Evolutionary conservation across 2,888 invertebrate species (phyloP).

Genomic region (Hartigia nigra): DNA sequence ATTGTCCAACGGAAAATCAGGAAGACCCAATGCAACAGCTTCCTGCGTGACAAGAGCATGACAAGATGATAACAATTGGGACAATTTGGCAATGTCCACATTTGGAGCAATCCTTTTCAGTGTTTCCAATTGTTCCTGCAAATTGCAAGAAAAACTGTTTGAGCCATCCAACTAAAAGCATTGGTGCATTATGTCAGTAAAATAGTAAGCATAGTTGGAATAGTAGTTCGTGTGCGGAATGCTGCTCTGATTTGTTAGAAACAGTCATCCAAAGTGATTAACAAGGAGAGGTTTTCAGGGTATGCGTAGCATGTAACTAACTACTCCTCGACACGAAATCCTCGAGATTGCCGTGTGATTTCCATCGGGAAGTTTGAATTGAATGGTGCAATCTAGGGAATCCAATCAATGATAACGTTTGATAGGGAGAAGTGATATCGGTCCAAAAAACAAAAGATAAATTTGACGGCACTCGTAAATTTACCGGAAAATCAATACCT

Average conservation of each 20-base stretch:
- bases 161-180: not conserved
- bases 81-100: conserved; percentile 67
- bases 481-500: not conserved
- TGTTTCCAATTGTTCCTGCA: conserved; percentile 71
- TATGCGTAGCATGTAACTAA: conserved; percentile 37
- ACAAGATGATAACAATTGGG: conserved; percentile 73
- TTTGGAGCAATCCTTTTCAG: conserved; percentile 68
- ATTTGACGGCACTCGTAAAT: not conserved
- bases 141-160: conserved; percentile 18
- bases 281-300: conserved; percentile 39
- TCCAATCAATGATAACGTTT: not conserved
- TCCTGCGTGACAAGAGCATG: conserved; percentile 83
- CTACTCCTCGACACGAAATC: conserved; percentile 56
- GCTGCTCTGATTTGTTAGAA: conserved; percentile 41
- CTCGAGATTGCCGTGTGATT: conserved; percentile 51
- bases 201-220: not conserved
- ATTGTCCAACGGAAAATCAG: conserved; percentile 92
- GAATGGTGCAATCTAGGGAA: conserved; percentile 29
- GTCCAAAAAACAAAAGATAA: not conserved
- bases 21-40: conserved; percentile 77
- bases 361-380: conserved; percentile 58
- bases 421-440: too few species aligned
- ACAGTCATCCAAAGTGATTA: conserved; percentile 53
- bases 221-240: conserved; percentile 36
- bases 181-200: not conserved